Evolutionary conservation across 2,113 vertebrate species (phyloP).

Genomic region (Stigmatopora argus): DNA sequence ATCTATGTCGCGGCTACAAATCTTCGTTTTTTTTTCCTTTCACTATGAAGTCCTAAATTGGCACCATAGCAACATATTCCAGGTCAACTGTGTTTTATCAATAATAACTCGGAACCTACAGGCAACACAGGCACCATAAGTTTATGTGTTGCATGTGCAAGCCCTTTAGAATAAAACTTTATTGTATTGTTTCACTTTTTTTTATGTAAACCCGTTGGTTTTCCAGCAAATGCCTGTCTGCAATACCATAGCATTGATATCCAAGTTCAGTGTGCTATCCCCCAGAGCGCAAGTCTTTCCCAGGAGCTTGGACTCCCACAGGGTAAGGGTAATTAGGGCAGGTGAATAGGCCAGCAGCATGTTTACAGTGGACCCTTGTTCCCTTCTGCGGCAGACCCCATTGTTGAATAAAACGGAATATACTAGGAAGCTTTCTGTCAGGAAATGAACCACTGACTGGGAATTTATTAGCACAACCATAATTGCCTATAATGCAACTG

Average conservation of each 20-base stretch:
- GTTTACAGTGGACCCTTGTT: slow-evolving; percentile 73
- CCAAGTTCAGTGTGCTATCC: slow-evolving; percentile 37
- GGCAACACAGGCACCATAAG: too few relatives aligned
- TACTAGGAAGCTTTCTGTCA: slow-evolving; percentile 55
- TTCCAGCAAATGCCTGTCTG: slow-evolving; percentile 9
- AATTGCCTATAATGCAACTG: slow-evolving; percentile 64
- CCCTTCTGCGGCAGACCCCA: slow-evolving; percentile 47
- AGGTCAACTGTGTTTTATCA: too few relatives aligned
- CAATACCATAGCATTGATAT: slow-evolving; percentile 32
- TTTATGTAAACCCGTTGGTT: slow-evolving; percentile 15
- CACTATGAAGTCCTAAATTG: too few relatives aligned
- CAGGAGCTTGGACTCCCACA: slow-evolving; percentile 47
- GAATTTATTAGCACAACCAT: slow-evolving; percentile 61
- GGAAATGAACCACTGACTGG: slow-evolving; percentile 60
- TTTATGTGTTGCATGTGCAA: too few relatives aligned
- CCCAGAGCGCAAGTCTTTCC: slow-evolving; percentile 51
- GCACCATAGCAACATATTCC: too few relatives aligned
- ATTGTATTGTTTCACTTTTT: slow-evolving; percentile 6
- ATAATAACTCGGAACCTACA: too few relatives aligned
- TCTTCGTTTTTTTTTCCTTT: too few relatives aligned
- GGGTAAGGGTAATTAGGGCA: slow-evolving; percentile 71
- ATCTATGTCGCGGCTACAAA: too few relatives aligned
- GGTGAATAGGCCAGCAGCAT: slow-evolving; percentile 68
- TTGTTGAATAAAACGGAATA: slow-evolving; percentile 51
- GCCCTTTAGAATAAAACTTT: slow-evolving; percentile 5